Evolutionary conservation across 2,797 vertebrate species (phyloP).

Genomic region (Coccyzus lansbergi): DNA sequence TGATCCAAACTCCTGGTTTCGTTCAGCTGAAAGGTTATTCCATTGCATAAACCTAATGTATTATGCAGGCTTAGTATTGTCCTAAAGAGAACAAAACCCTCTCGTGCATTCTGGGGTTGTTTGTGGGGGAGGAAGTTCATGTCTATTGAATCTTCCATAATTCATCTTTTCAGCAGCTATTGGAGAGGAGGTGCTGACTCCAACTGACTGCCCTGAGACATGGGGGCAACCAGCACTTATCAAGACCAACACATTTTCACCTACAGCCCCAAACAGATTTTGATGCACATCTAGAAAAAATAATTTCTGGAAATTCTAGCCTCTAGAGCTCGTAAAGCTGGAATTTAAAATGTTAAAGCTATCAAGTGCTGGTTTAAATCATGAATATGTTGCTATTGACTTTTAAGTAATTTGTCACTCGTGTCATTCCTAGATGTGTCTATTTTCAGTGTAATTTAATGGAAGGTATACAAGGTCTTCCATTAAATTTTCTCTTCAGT

Average conservation of each 20-base stretch:
- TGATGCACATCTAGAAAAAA: background rate
- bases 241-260: background rate
- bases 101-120: background rate
- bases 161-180: background rate
- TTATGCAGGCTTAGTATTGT: background rate
- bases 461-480: background rate
- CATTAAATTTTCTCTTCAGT: background rate
- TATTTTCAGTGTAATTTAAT: background rate
- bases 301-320: background rate
- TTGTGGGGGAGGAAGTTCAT: background rate
- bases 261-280: background rate
- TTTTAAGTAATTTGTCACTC: background rate
- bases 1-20: conserved; percentile 44
- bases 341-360: background rate
- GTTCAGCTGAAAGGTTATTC: conserved; percentile 43
- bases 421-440: background rate
- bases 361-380: background rate
- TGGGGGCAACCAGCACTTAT: background rate
- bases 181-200: background rate
- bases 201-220: background rate
- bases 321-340: background rate
- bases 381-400: background rate
- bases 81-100: conserved; percentile 14
- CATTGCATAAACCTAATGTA: conserved; percentile 25
- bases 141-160: background rate